A percentile compares a stretch with the other conserved stretches of the same genome.
These are phyloP conservation scores for Volucella zonaria DNA, from an alignment of 2,888 invertebrate genomes.

Conservation along the genomic window DNA sequence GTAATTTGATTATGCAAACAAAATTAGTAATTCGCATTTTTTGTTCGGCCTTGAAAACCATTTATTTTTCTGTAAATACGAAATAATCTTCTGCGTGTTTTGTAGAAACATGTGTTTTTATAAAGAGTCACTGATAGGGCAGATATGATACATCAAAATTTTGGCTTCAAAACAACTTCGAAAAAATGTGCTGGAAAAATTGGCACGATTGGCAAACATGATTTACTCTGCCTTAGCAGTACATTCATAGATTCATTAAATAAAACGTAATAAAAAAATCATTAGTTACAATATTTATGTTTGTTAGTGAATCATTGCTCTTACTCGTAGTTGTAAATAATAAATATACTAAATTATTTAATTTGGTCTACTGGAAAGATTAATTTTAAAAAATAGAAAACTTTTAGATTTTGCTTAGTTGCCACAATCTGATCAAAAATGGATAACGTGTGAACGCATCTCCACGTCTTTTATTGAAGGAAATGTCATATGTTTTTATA, in stretches of 20 bases:
- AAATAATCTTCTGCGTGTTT: conserved; percentile 9
- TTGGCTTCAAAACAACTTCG: conserved; percentile 1
- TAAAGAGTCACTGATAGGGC: conserved; percentile 51
- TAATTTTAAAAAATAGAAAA: background rate
- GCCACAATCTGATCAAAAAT: too few relatives aligned
- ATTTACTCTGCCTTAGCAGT: conserved; percentile 57
- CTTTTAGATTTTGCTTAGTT: background rate
- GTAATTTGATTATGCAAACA: background rate
- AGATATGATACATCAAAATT: conserved; percentile 32
- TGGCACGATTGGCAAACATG: conserved; percentile 3
- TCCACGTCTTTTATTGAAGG: too few relatives aligned
- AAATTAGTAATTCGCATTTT: conserved; percentile 3
- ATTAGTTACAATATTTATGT: too few relatives aligned
- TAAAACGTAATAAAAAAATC: conserved; percentile 18
- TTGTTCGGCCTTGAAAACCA: conserved; percentile 14
- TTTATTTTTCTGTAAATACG: conserved; percentile 31
- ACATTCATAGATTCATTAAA: conserved; percentile 7
- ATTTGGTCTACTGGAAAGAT: conserved; percentile 27
- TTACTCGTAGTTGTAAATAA: conserved; percentile 17
- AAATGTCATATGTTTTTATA: too few relatives aligned
- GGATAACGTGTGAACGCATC: too few relatives aligned
- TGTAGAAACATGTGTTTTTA: conserved; percentile 27
- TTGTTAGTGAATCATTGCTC: too few relatives aligned
- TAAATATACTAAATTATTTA: conserved; percentile 7
- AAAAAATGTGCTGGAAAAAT: conserved; percentile 12